Percentiles rank a stretch among this genome's conserved stretches.
These are phyloP conservation scores for Rhamnusium bicolor DNA, from an alignment of 2,888 invertebrate genomes.

Conservation along the genomic window DNA sequence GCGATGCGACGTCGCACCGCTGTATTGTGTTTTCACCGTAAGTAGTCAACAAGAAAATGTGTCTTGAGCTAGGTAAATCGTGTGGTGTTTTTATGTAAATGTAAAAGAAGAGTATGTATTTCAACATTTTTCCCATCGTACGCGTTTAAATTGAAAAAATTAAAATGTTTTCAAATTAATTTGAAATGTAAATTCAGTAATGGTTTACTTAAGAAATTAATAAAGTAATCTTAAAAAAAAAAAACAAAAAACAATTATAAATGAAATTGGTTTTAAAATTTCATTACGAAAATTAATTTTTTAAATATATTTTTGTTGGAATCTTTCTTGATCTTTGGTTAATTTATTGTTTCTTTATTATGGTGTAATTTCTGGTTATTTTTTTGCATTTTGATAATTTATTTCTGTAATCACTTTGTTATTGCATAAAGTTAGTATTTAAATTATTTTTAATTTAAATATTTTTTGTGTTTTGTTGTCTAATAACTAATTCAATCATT, in stretches of 20 bases:
- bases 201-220: neutral
- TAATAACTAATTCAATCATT: neutral
- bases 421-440: neutral
- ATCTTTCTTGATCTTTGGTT: neutral
- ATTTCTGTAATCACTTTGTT: neutral
- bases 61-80: too few species aligned
- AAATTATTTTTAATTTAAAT: neutral
- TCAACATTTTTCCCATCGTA: too few species aligned
- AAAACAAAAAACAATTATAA: neutral
- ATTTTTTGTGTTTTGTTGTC: neutral
- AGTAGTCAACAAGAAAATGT: too few species aligned
- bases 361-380: neutral
- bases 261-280: neutral
- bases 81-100: too few species aligned
- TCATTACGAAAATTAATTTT: neutral
- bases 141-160: too few species aligned
- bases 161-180: too few species aligned
- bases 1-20: too few species aligned
- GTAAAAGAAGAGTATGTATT: too few species aligned
- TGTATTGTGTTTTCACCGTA: too few species aligned
- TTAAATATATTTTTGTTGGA: neutral
- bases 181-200: neutral
- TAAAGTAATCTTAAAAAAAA: neutral
- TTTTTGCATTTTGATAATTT: neutral
- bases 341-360: neutral